Conservation (phyloP, 1,140 invertebrate species). For the Babylonia areolata region DNA sequence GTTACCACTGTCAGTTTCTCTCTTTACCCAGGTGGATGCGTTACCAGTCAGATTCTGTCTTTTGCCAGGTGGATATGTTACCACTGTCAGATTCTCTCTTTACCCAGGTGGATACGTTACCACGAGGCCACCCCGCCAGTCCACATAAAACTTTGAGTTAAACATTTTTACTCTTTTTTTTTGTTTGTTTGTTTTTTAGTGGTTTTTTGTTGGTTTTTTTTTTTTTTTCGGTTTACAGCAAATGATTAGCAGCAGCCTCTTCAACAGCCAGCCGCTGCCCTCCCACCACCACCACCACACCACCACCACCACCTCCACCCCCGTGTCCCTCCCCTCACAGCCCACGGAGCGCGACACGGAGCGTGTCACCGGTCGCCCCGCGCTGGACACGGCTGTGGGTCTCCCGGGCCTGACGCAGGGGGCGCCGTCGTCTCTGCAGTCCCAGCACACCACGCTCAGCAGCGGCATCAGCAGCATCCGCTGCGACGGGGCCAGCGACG, state of each 20-base stretch:
- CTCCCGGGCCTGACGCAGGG: neutral
- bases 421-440: conserved; percentile 25
- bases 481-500: conserved; percentile 53
- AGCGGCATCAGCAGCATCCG: conserved; percentile 72
- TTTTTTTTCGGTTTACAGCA: neutral
- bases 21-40: too few species aligned
- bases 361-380: neutral
- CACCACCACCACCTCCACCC: neutral
- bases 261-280: neutral
- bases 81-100: too few species aligned
- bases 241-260: neutral
- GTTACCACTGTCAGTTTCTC: too few species aligned
- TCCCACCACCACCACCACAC: too few species aligned
- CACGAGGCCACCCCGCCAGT: too few species aligned
- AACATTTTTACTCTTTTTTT: too few species aligned
- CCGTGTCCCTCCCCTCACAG: neutral
- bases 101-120: too few species aligned
- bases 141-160: too few species aligned
- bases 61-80: too few species aligned
- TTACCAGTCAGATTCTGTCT: too few species aligned
- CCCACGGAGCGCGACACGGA: neutral
- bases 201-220: too few species aligned
- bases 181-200: too few species aligned
- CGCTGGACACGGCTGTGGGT: neutral
- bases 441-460: conserved; percentile 58